Percentiles rank a stretch among this genome's conserved stretches.
These are phyloP conservation scores for Amiota minor DNA, from an alignment of 2,888 invertebrate genomes.

Conservation along the genomic window DNA sequence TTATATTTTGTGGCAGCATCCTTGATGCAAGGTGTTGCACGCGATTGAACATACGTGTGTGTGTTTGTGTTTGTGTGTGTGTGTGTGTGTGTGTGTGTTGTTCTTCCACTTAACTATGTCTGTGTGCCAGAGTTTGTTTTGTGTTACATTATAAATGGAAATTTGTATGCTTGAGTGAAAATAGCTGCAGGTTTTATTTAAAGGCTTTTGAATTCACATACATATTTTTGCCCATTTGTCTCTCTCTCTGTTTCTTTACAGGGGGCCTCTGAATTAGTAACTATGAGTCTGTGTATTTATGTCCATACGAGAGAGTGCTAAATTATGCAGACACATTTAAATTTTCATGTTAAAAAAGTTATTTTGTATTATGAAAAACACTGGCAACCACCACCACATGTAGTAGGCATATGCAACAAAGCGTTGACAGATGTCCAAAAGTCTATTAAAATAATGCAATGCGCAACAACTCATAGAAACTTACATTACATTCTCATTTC, in stretches of 20 bases:
- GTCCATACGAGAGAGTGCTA: background rate
- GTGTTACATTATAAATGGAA: constrained; percentile 53
- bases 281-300: background rate
- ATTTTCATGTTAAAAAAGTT: background rate
- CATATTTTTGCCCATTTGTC: background rate
- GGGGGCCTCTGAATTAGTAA: background rate
- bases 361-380: no score
- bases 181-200: constrained; percentile 49
- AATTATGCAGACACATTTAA: constrained; percentile 28
- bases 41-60: no score
- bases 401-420: no score
- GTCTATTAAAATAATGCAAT: constrained; percentile 6
- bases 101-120: background rate
- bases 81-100: no score
- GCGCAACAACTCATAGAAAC: background rate
- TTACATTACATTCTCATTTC: background rate
- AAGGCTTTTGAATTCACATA: constrained; percentile 36
- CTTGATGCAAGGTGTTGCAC: constrained; percentile 26
- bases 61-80: no score
- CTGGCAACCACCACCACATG: no score
- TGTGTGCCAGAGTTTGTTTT: constrained; percentile 10
- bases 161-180: constrained; percentile 52
- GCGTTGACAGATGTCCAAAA: constrained; percentile 1
- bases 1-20: constrained; percentile 18
- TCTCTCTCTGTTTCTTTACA: background rate